These are phyloP conservation scores for Arctopsyche grandis DNA, from an alignment of 1,140 invertebrate species.

Conservation along the genomic window DNA sequence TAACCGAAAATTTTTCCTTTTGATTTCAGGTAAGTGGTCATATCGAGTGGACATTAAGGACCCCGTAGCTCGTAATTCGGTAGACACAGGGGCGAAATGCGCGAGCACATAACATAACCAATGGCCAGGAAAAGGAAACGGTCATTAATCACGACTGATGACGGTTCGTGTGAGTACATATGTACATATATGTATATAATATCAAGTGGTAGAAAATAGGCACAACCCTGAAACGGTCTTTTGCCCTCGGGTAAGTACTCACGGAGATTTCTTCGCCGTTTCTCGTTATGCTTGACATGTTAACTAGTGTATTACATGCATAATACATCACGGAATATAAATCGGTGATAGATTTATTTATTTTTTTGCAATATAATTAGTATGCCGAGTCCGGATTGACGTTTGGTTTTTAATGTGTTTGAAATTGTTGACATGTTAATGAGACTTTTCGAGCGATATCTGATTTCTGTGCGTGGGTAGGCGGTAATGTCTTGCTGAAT, in stretches of 20 bases:
- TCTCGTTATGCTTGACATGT: neutral
- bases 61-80: neutral
- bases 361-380: no score
- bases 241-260: neutral
- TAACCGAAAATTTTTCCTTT: neutral
- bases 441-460: neutral
- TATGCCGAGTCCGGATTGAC: no score
- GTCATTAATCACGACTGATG: constrained; percentile 19
- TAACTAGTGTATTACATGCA: constrained; percentile 8
- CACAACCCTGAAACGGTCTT: no score
- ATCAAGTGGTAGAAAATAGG: no score
- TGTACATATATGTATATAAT: no score
- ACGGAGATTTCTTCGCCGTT: neutral
- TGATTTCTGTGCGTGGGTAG: no score
- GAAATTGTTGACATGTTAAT: neutral
- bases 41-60: constrained; percentile 26
- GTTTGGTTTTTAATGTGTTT: neutral
- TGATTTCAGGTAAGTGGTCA: constrained; percentile 6
- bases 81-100: constrained; percentile 1
- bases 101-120: constrained; percentile 1
- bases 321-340: neutral
- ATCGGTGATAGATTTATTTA: no score
- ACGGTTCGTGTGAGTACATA: constrained; percentile 1
- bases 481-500: no score
- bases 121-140: constrained; percentile 1